These are phyloP conservation scores for Mionectes macconnelli DNA, from an alignment of 2,113 vertebrate species.

Conservation along the genomic window DNA sequence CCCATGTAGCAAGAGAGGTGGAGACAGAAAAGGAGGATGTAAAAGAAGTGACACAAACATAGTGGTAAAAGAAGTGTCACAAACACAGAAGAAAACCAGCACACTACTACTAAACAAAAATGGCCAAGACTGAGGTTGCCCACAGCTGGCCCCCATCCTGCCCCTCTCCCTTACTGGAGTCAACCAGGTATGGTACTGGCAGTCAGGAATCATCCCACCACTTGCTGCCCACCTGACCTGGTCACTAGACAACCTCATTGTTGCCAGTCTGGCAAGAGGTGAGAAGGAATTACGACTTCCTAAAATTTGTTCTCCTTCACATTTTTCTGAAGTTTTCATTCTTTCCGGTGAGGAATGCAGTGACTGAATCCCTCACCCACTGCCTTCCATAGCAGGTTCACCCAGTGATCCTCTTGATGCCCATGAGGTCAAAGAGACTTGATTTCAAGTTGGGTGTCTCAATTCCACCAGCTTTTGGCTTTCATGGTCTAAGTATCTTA, in stretches of 20 bases:
- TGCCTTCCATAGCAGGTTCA: neutral
- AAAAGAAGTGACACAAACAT: neutral
- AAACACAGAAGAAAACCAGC: neutral
- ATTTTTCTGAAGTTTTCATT: neutral
- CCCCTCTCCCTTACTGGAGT: neutral
- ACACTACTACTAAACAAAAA: neutral
- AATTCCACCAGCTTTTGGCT: neutral
- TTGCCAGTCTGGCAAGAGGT: neutral
- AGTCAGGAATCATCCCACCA: neutral
- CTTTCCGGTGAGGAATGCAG: neutral
- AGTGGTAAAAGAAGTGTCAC: neutral
- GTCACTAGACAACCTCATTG: neutral
- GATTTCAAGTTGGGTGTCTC: neutral
- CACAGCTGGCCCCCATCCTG: neutral
- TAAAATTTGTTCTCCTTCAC: neutral
- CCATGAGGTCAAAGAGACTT: neutral
- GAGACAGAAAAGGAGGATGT: neutral
- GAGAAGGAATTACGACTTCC: neutral
- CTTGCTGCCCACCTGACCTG: neutral
- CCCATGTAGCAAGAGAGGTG: neutral
- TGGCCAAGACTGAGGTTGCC: neutral
- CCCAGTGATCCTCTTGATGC: neutral
- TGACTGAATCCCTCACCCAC: neutral
- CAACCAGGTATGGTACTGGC: neutral
- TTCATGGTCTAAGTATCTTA: neutral